Base-by-base conservation (phyloP, 2,113 vertebrate species). In the Manacus vitellinus region DNA sequence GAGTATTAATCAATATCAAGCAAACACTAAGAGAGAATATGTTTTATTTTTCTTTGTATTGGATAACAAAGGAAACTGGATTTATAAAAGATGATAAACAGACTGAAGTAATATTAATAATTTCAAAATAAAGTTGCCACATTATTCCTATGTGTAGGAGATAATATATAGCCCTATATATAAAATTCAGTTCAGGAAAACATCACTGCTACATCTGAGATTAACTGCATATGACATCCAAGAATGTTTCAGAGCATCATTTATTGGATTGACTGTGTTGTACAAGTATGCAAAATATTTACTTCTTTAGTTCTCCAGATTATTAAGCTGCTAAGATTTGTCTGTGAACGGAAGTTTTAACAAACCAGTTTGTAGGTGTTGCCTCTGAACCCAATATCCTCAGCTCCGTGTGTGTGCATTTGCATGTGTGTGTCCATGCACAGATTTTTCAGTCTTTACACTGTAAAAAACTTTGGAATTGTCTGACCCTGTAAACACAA, bases 401-500 rank as follows among this genome's bases (percentile, higher is more conserved):
- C 95, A 83, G 72, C 47, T 61, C 49, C 39, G 80, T 62, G 86
- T 90, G 92, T 88, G 73, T 68, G 61, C 74, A 82, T 96, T 93
- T 95, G 96, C 85, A 85, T 92, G 43, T 92, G 82, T 93, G 52
- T 78, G 47, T 67, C 73, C 88, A 92, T 16, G 79, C 87, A 91
- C 94, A 98, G 98, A 97, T 98, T 98, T 98, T 98, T 97, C 94
- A 97, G 94, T 86, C 85, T 76, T 74, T 94, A 72, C 82, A 76
- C 94, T 93, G 92, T 95, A 97, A 98, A 98, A 97, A 98, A 98
- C 97, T 98, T 98, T 61, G 96, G 96, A 97, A 97, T 92, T 70
- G 82, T 92, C 97, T 98, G 98, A 98, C 98, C 98, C 98, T 97
- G 98, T 97, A 98, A 98, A 98, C 97, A 97, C 96, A 98, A 98